phyloP scores from a whole-genome alignment of 2,888 invertebrate genomes.

The Ophion costatus region DNA sequence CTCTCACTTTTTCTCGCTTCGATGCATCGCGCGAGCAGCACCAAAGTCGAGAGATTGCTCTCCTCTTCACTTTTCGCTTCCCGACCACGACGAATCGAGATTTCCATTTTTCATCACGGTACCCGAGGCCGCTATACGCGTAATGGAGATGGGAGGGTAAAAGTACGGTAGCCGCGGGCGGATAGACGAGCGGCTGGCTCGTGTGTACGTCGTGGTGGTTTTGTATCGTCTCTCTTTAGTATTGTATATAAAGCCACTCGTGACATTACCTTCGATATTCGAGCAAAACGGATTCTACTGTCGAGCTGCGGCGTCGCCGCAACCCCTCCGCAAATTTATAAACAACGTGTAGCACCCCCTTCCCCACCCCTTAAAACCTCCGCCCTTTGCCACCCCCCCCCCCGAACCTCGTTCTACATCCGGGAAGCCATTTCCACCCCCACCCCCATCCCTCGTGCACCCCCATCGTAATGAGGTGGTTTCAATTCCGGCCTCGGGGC shows the following conservation, averaged over 20 bases:
- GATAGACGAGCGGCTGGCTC: conserved; percentile 71
- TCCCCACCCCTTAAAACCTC: background rate
- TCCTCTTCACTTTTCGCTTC: conserved; percentile 50
- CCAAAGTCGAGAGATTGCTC: conserved; percentile 45
- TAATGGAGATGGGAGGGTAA: conserved; percentile 62
- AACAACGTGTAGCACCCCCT: conserved; percentile 60
- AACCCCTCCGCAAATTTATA: conserved; percentile 33
- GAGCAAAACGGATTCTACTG: conserved; percentile 82
- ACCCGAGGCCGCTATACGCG: conserved; percentile 66
- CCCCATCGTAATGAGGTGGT: conserved; percentile 81
- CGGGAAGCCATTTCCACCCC: background rate
- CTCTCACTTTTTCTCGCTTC: background rate
- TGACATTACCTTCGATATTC: conserved; percentile 83
- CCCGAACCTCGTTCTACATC: background rate
- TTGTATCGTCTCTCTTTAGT: conserved; percentile 72
- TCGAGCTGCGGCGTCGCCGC: conserved; percentile 71
- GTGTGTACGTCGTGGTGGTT: conserved; percentile 66
- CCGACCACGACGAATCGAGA: conserved; percentile 75
- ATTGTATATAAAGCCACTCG: conserved; percentile 80
- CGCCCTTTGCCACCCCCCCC: background rate
- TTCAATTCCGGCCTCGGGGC: conserved; percentile 83
- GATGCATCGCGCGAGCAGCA: conserved; percentile 45
- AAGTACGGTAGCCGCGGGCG: conserved; percentile 65
- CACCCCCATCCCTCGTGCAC: conserved; percentile 33
- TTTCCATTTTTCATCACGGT: conserved; percentile 82